phyloP scores from a whole-genome alignment of 2,113 vertebrate species.

The Aleadryas rufinucha region DNA sequence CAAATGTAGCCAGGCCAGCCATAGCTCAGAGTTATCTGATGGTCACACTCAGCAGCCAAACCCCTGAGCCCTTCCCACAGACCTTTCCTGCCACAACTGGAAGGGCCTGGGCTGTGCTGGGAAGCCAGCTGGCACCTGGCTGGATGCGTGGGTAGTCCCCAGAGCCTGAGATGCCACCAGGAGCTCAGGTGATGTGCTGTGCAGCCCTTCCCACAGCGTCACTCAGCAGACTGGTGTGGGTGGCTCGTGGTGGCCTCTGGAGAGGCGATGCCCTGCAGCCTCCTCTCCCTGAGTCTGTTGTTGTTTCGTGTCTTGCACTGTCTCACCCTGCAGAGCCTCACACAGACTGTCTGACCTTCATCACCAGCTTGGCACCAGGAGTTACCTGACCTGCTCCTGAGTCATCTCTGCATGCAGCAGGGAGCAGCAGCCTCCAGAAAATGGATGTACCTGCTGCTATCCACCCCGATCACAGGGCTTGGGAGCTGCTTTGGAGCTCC shows the following conservation, averaged over 20 bases:
- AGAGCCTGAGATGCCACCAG: background rate
- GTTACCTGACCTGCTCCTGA: slow-evolving; percentile 19
- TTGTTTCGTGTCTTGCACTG: background rate
- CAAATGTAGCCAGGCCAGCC: background rate
- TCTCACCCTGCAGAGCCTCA: background rate
- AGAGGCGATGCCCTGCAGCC: background rate
- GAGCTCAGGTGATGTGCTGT: background rate
- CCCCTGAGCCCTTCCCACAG: background rate
- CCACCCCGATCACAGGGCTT: background rate
- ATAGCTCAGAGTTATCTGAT: background rate
- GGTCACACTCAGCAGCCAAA: background rate
- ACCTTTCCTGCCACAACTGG: background rate
- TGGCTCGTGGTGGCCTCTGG: background rate
- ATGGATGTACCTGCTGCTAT: background rate
- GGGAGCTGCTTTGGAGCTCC: background rate
- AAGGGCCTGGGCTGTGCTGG: background rate
- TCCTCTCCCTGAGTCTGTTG: background rate
- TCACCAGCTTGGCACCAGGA: slow-evolving; percentile 22
- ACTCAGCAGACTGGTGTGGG: background rate
- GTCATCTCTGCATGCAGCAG: background rate
- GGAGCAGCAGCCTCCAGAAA: background rate
- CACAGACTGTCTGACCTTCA: background rate
- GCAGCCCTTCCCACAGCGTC: background rate
- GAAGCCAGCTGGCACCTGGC: background rate
- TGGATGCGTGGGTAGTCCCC: background rate